Conservation (phyloP, 1,140 invertebrate species). For the Limonius californicus region DNA sequence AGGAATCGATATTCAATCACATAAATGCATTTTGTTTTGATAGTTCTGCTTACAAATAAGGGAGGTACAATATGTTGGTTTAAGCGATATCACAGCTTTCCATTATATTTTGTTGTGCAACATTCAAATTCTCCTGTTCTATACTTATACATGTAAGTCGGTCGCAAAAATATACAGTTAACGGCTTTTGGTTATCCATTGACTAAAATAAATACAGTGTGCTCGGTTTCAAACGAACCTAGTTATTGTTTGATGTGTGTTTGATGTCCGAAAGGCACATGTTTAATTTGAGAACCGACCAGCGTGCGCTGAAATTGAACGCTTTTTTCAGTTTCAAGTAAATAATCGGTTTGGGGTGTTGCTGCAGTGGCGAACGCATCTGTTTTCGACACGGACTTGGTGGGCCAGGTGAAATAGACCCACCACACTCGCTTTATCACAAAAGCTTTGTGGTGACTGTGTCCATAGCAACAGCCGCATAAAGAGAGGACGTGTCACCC, state of each 20-base stretch:
- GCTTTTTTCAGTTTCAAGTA: conserved; percentile 4
- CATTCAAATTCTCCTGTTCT: no score
- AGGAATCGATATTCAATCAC: conserved; percentile 43
- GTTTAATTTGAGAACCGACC: not conserved
- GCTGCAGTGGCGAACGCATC: not conserved
- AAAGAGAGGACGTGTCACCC: conserved; percentile 16
- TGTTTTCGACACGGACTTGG: conserved; percentile 12
- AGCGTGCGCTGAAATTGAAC: not conserved
- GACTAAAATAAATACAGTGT: not conserved
- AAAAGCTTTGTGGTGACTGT: conserved; percentile 28
- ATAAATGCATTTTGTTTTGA: conserved; percentile 39
- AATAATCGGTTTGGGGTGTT: conserved; percentile 11
- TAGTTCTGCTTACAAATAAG: conserved; percentile 18
- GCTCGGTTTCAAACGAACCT: not conserved
- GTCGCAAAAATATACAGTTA: not conserved
- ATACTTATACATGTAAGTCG: no score
- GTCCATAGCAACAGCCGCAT: conserved; percentile 27
- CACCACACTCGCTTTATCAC: conserved; percentile 18
- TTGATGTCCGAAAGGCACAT: no score
- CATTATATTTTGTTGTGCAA: not conserved
- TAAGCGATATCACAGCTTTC: not conserved
- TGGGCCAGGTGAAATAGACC: conserved; percentile 24
- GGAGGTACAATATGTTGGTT: not conserved
- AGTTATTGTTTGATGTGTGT: no score
- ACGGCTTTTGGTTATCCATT: not conserved